phyloP scores from a whole-genome alignment of 2,797 vertebrate genomes.

The Betta splendens region DNA sequence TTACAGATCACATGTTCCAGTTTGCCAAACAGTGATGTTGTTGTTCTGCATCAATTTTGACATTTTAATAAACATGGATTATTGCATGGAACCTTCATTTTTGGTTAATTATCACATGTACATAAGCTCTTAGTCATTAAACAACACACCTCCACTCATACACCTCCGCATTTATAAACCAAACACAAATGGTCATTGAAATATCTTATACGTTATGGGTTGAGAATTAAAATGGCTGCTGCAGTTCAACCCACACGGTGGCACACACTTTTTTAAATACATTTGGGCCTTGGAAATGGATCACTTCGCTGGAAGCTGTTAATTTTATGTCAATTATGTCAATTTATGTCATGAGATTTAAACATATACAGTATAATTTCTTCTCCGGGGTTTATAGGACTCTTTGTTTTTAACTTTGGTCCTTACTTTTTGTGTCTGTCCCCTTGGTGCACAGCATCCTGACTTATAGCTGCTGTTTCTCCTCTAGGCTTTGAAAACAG shows the following conservation, averaged over 20 bases:
- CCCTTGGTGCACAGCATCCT: background rate
- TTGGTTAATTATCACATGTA: conserved; percentile 53
- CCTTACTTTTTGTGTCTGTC: background rate
- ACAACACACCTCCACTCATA: conserved; percentile 42
- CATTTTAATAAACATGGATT: conserved; percentile 79
- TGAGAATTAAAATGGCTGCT: conserved; percentile 33
- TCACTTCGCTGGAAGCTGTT: conserved; percentile 26
- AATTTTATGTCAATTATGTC: conserved; percentile 9
- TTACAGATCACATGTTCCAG: conserved; percentile 66
- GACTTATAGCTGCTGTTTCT: background rate
- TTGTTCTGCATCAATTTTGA: conserved; percentile 59
- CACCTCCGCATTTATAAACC: conserved; percentile 57
- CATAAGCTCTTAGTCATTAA: conserved; percentile 49
- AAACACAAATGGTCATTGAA: conserved; percentile 46
- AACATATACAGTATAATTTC: background rate
- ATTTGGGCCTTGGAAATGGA: conserved; percentile 9
- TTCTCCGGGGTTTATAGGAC: conserved; percentile 15
- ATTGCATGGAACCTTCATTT: conserved; percentile 67
- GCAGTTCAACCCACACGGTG: conserved; percentile 36
- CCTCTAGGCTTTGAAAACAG: conserved; percentile 50
- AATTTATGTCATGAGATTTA: conserved; percentile 3
- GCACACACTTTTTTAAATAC: conserved; percentile 25
- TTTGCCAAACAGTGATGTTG: conserved; percentile 76
- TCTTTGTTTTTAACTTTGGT: conserved; percentile 13
- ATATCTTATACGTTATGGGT: conserved; percentile 34